Percentiles rank a stretch among this genome's conserved stretches.
phyloP scores from a whole-genome alignment of 2,797 vertebrate genomes.

The Adrianichthys oophorus region DNA sequence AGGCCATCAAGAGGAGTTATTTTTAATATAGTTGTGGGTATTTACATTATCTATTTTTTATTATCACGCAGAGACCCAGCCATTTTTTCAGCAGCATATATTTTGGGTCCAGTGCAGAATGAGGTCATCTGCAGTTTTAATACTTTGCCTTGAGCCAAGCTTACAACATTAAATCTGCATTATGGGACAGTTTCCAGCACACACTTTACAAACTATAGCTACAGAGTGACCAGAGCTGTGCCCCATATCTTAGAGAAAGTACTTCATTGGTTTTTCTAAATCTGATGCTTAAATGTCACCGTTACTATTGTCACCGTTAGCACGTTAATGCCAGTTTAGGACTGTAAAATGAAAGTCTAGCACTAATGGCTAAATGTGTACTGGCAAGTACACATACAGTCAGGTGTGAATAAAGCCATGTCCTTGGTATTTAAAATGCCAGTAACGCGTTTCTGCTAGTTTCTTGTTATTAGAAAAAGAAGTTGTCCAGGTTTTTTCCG shows the following conservation, averaged over 20 bases:
- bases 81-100: constrained; percentile 9
- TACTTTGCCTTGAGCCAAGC: constrained; percentile 30
- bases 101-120: constrained; percentile 25
- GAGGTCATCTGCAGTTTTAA: constrained; percentile 27
- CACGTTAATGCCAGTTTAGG: no score
- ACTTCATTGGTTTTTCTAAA: constrained; percentile 4
- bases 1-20: no score
- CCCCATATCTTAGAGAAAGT: constrained; percentile 1
- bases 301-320: no score
- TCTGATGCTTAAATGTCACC: background rate
- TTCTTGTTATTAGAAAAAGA: background rate
- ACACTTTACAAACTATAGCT: constrained; percentile 31
- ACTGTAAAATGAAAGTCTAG: no score
- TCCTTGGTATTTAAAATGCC: no score
- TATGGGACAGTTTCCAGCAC: constrained; percentile 21
- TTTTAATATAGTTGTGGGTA: no score
- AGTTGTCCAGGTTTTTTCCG: background rate
- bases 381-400: no score
- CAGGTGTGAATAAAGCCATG: no score
- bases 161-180: constrained; percentile 38
- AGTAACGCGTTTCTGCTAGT: background rate
- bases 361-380: no score
- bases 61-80: constrained; percentile 8
- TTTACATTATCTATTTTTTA: background rate
- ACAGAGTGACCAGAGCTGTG: constrained; percentile 16